Conservation (phyloP, 2,113 vertebrate genomes). For the Psittacula cyanocephala region DNA sequence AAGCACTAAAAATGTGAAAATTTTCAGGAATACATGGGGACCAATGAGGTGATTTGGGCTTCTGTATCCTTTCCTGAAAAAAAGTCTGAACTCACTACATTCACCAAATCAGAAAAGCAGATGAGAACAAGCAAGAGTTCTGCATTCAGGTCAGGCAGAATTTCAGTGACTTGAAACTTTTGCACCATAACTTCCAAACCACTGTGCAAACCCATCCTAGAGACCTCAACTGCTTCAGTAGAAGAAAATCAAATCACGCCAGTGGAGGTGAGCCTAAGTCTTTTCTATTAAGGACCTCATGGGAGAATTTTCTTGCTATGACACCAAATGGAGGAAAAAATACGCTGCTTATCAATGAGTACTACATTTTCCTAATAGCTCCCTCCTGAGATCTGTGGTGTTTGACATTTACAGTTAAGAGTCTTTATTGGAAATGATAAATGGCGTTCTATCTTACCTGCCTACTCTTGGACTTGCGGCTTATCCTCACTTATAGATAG, state of each 20-base stretch:
- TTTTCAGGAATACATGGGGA: not conserved
- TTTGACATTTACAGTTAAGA: not conserved
- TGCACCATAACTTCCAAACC: not conserved
- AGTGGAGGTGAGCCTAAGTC: not conserved
- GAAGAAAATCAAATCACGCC: not conserved
- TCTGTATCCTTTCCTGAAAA: not conserved
- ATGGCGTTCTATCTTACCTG: slow-evolving; percentile 19
- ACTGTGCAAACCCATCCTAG: not conserved
- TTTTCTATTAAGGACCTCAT: not conserved
- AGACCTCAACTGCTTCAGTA: not conserved
- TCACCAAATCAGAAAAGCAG: not conserved
- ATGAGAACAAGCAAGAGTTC: not conserved
- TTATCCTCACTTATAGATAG: not conserved
- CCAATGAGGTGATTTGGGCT: not conserved
- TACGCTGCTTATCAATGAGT: not conserved
- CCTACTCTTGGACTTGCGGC: not conserved
- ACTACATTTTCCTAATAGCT: not conserved
- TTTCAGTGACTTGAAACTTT: not conserved
- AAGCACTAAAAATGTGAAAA: not conserved
- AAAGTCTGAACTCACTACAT: not conserved
- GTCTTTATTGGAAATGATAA: not conserved
- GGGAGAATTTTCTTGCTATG: not conserved
- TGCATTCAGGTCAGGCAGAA: not conserved
- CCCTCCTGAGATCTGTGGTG: not conserved
- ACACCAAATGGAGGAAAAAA: not conserved